Evolutionary conservation across 2,888 invertebrate genomes (phyloP), one percentile per base, ranked within the genome.

Genomic region (Spodoptera exigua): DNA sequence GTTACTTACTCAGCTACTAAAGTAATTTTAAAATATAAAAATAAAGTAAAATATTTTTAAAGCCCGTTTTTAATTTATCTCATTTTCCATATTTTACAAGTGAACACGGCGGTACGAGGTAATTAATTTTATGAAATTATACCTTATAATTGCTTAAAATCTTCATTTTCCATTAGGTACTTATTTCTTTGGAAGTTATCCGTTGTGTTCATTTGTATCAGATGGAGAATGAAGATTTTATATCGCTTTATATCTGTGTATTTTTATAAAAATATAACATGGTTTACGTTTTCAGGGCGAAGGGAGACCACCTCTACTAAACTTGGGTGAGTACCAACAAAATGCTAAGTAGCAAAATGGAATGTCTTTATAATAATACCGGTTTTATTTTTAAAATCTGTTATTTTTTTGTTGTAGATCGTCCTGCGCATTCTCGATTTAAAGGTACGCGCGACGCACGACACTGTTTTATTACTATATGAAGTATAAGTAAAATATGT

Each of bases 171-270:
- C 82, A 74, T 68, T 61, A 60, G 57, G 66, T 53, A 47, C 2
- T 11, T 16, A 13, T 49, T 47, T 14, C 11, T 41, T 21, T 32
- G 10, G 5, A 14, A 18, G 36, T 37, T 51, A 12, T 35, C 36
- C 40, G 47, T 62, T 81, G 88, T 90, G 91, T 92, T 92, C 91
- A 90, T 86, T 89, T 90, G 88, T 88, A 73, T 80, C 68, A 71
- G 81, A 83, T 82, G 85, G 88, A 90, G 82, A 90, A 89, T 92
- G 90, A 87, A 90, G 90, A 83, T 87, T 89, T 27, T 3, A 14
- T 27, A 45, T 44, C 2, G 1, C 44, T 41, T 7, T 37, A 1
- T 21, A 21, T 14, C 41, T 40, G 45, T 36, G n/a, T 21, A 49
- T 13, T 39, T 9, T 36, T 5, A 16, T 35, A 3, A 39, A 34